Percentiles rank a stretch among this genome's conserved stretches.
These are phyloP conservation scores for Netelia virgata DNA, from an alignment of 2,888 invertebrate species.

Conservation along the genomic window DNA sequence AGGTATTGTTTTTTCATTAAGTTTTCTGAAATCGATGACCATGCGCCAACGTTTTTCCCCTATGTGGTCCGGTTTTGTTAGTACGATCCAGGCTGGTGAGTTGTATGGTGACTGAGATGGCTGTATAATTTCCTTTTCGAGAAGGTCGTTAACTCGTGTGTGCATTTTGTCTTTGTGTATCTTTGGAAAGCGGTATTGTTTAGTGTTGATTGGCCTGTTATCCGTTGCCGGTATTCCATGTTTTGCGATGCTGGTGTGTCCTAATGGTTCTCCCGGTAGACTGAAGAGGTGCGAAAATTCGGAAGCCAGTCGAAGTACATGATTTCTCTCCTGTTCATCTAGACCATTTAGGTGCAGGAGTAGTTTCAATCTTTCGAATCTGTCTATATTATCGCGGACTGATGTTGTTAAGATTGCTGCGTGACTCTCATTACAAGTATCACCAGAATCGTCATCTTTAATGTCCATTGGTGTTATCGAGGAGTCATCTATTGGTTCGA, in stretches of 20 bases:
- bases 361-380: conserved; percentile 23
- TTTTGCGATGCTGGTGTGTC: conserved; percentile 13
- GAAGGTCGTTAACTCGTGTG: conserved; percentile 10
- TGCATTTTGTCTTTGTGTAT: conserved; percentile 33
- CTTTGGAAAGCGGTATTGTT: conserved; percentile 44
- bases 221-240: conserved; percentile 35
- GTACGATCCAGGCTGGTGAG: conserved; percentile 41
- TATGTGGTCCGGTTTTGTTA: conserved; percentile 28
- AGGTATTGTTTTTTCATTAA: conserved; percentile 75
- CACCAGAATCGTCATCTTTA: neutral
- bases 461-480: neutral
- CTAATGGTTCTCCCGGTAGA: conserved; percentile 36
- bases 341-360: conserved; percentile 31
- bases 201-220: conserved; percentile 42
- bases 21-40: conserved; percentile 74
- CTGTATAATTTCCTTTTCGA: conserved; percentile 33
- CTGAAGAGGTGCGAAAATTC: conserved; percentile 12
- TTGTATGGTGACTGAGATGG: conserved; percentile 36
- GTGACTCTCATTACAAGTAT: neutral
- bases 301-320: conserved; percentile 17
- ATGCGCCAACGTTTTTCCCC: conserved; percentile 33
- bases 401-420: neutral
- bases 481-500: neutral
- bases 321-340: conserved; percentile 38
- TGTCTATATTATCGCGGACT: neutral